phyloP scores from a whole-genome alignment of 2,888 invertebrate species.

The Melanostoma mellinum region DNA sequence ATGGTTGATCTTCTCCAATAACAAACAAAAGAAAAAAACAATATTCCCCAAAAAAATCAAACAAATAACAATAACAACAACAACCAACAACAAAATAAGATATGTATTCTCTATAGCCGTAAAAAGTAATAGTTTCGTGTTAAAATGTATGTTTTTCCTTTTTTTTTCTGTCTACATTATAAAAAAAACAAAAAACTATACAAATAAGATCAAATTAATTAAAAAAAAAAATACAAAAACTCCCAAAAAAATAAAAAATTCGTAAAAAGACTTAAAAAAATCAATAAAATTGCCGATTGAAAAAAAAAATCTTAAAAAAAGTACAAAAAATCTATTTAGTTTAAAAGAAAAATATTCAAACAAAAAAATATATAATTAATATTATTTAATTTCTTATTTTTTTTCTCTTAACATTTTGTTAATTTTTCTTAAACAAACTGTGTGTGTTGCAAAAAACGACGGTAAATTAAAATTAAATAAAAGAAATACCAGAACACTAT shows the following conservation, averaged over 20 bases:
- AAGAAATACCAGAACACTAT: constrained; percentile 51
- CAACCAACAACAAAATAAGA: constrained; percentile 57
- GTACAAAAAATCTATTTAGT: constrained; percentile 74
- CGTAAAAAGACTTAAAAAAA: constrained; percentile 63
- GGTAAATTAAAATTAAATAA: constrained; percentile 47
- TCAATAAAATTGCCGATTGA: constrained; percentile 56
- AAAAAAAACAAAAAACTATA: constrained; percentile 38
- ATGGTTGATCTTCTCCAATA: constrained; percentile 27
- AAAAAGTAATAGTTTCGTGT: constrained; percentile 67
- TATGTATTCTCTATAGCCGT: constrained; percentile 70
- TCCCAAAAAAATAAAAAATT: constrained; percentile 55
- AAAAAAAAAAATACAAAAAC: constrained; percentile 46
- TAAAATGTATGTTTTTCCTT: constrained; percentile 68
- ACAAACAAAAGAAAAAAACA: constrained; percentile 45
- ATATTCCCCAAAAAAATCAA: constrained; percentile 44
- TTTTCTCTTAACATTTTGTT: constrained; percentile 31
- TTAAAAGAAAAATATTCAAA: constrained; percentile 60
- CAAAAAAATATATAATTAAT: constrained; percentile 66
- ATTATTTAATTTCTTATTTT: constrained; percentile 28
- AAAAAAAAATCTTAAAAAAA: constrained; percentile 68
- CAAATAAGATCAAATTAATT: constrained; percentile 21
- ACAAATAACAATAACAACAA: constrained; percentile 51
- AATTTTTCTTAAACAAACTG: constrained; percentile 43
- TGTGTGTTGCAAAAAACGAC: constrained; percentile 16
- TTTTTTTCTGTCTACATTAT: constrained; percentile 60